Base-by-base conservation (phyloP, 2,888 invertebrate species). In the Rhamphomyia laevipes region DNA sequence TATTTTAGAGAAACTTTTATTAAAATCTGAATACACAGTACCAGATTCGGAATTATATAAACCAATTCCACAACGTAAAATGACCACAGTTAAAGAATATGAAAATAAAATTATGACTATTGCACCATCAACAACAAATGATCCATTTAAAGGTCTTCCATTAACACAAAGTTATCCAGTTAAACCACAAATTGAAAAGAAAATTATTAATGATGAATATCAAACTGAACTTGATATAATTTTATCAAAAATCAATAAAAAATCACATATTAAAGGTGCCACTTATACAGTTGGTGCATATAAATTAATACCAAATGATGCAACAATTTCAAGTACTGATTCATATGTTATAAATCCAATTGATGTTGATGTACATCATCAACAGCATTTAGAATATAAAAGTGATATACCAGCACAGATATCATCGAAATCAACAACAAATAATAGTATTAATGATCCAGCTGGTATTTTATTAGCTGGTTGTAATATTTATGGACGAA, bases 401-500 rank as follows among this genome's bases (percentile, higher is more conserved):
- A 47, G 49, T 4, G 47, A 46, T 17, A 47, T 48, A 33, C 35
- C 40, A 43, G 48, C 56, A 6, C 51, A 57, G 48, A 53, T 57
- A 12, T 54, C 51, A 18, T 54, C 55, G 23, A 56, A 57, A 42
- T 52, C 58, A 13, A 49, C 48, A 27, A 48, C 47, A 27, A 48
- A 56, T 40, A 61, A 59, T 48, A 61, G 57, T 52, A 55, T 65
- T 54, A 62, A 62, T 51, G 63, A 63, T 56, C 61, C 65, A 43
- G 68, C 75, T 13, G 81, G 82, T 33, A 68, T 82, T 46, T 69
- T 86, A 42, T 66, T 90, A 53, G 87, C 87, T 12, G 90, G 90
- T 1, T 91, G 91, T 64, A 91, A 91, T 69, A 90, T 91, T 59
- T 90, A 90, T 61, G 91, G 91, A 7, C 76, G 84, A 55, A 90